These are phyloP conservation scores for Macrophya alboannulata DNA, from an alignment of 2,888 invertebrate genomes.

Conservation along the genomic window DNA sequence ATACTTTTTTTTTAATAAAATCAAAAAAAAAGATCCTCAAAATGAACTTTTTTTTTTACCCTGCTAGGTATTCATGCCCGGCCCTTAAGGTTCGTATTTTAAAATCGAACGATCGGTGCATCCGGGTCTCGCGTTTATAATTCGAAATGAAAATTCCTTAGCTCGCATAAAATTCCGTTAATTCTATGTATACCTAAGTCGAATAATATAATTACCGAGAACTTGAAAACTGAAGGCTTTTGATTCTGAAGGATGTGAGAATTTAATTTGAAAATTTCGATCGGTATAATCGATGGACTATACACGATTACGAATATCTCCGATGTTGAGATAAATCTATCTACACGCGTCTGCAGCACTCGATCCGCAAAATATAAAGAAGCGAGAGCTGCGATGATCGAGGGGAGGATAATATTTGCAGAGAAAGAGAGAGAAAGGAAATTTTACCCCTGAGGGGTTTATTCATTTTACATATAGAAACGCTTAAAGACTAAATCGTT, in stretches of 20 bases:
- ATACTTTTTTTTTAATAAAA: no score
- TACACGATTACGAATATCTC: background rate
- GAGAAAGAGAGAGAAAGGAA: background rate
- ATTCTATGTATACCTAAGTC: no score
- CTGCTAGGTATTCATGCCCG: no score
- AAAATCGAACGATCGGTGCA: no score
- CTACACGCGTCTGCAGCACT: background rate
- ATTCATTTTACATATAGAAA: background rate
- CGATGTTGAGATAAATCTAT: background rate
- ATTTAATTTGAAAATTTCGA: background rate
- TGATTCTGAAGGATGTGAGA: background rate
- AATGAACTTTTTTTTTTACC: no score
- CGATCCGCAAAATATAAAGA: conserved; percentile 15
- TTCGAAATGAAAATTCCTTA: background rate
- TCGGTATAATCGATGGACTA: background rate
- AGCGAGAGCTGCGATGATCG: background rate
- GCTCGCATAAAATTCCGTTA: background rate
- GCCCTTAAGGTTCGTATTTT: no score
- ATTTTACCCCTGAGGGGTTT: background rate
- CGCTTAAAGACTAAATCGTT: conserved; percentile 3
- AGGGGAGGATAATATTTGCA: background rate
- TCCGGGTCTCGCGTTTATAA: no score
- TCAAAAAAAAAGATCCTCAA: no score
- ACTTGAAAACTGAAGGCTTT: background rate
- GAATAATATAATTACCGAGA: background rate